Evolutionary conservation across 2,888 invertebrate genomes (phyloP).

Genomic region (Salticus scenicus): DNA sequence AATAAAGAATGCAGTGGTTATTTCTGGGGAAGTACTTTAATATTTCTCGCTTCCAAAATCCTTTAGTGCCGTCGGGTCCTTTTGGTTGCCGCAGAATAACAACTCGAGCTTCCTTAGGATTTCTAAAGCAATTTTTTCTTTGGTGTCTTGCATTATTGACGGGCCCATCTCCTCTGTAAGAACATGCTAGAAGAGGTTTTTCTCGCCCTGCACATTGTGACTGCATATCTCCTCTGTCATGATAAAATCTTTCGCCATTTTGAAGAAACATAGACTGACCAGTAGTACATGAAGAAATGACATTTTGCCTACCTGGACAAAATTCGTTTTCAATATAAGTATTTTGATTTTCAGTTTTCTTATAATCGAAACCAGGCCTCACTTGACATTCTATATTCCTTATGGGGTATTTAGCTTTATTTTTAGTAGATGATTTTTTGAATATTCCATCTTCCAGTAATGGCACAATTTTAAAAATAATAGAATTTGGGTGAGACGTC

Average conservation of each 20-base stretch:
- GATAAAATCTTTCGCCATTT: not conserved
- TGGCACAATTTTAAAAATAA: not conserved
- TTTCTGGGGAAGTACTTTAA: too few species aligned
- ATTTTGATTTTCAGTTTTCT: not conserved
- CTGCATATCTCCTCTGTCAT: too few species aligned
- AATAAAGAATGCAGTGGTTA: too few species aligned
- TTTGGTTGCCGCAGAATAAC: conserved; percentile 89
- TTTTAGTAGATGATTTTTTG: too few species aligned
- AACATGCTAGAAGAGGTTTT: not conserved
- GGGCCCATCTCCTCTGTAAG: not conserved
- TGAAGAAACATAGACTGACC: not conserved
- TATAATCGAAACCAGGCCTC: too few species aligned
- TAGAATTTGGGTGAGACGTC: conserved; percentile 68
- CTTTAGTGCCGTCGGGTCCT: conserved; percentile 92
- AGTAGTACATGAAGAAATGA: not conserved
- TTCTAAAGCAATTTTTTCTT: not conserved
- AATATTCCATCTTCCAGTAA: not conserved
- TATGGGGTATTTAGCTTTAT: too few species aligned
- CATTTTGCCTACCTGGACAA: not conserved
- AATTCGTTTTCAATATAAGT: too few species aligned
- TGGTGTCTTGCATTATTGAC: not conserved
- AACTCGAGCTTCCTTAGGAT: conserved; percentile 76
- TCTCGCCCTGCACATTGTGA: too few species aligned
- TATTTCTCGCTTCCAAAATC: too few species aligned
- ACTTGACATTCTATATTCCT: too few species aligned